Evolutionary conservation across 1,140 invertebrate genomes (phyloP), one percentile per base, ranked within the genome.

Genomic region (Drosophila lini): DNA sequence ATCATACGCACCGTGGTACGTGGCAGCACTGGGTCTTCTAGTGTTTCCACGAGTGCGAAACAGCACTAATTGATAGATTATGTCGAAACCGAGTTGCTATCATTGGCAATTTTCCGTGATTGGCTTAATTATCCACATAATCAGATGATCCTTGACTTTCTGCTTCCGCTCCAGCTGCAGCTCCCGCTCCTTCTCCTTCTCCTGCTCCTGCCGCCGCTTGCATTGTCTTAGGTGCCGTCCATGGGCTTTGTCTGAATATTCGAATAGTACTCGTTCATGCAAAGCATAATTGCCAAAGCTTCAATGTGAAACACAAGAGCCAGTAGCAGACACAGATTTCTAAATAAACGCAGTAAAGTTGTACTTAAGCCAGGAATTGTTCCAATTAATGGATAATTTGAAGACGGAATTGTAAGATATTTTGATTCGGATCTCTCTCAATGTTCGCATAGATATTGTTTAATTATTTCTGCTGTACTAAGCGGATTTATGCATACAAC

Each of bases 171-270:
- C 5, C n/a, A 13, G 15, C 34, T 36, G 10, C 34, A 13, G 25
- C 11, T 19, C 3, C 16, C 3, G 6, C 16, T 9, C 11, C 32
- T 9, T 11, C 16, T 15, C 16, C 32, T 3, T 11, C 31, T 22
- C 5, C 50, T 53, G 32, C 50, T 80, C 47, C 58, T 69, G 62
- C 61, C 44, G 25, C 44, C 31, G 74, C 53, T 64, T 70, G 84
- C 84, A 83, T 84, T 89, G 69, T 78, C 75, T 85, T 85, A 85
- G 81, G 77, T 91, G 86, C 90, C 90, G 90, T 91, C 90, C 90
- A 91, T 73, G 75, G 90, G 90, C 90, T 91, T 90, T 90, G 90
- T 91, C 67, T 68, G 69, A 67, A 71, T 75, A 80, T 58, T 68
- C 45, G 53, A 68, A 58, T 63, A 61, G 28, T 42, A 71, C 63